phyloP scores from a whole-genome alignment of 2,113 vertebrate genomes.

The Eulacestoma nigropectus region DNA sequence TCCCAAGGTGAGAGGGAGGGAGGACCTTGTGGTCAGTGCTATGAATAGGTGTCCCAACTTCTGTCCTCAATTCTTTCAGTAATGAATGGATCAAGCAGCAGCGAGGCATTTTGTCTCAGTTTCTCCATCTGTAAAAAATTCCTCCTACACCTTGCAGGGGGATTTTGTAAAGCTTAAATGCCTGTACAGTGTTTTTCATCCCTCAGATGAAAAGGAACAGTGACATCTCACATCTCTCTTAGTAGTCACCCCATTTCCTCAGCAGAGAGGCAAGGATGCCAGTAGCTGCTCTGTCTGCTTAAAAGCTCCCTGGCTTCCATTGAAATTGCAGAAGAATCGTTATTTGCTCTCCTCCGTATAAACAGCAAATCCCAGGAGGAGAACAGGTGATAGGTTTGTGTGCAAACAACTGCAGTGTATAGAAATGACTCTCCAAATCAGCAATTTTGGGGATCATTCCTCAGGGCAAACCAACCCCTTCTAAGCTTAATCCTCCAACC shows the following conservation, averaged over 20 bases:
- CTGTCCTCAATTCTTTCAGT: not conserved
- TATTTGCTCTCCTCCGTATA: not conserved
- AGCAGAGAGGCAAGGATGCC: not conserved
- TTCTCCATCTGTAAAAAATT: not conserved
- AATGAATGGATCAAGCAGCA: not conserved
- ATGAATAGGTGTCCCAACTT: not conserved
- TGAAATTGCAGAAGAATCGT: not conserved
- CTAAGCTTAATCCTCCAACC: not conserved
- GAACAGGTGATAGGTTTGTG: not conserved
- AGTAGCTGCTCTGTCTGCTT: not conserved
- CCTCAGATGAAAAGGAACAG: not conserved
- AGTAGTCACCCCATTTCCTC: not conserved
- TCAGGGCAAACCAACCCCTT: not conserved
- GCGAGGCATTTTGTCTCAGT: not conserved
- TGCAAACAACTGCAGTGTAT: not conserved
- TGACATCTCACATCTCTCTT: not conserved
- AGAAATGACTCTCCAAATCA: not conserved
- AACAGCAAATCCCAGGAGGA: not conserved
- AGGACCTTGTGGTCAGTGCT: not conserved
- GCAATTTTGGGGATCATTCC: not conserved
- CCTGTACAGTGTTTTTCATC: not conserved
- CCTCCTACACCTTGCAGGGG: not conserved
- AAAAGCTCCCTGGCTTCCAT: not conserved
- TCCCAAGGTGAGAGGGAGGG: not conserved
- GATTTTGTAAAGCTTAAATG: not conserved